Base-by-base conservation (phyloP, 2,113 vertebrate species). In the Cyprinodon tularosa region DNA sequence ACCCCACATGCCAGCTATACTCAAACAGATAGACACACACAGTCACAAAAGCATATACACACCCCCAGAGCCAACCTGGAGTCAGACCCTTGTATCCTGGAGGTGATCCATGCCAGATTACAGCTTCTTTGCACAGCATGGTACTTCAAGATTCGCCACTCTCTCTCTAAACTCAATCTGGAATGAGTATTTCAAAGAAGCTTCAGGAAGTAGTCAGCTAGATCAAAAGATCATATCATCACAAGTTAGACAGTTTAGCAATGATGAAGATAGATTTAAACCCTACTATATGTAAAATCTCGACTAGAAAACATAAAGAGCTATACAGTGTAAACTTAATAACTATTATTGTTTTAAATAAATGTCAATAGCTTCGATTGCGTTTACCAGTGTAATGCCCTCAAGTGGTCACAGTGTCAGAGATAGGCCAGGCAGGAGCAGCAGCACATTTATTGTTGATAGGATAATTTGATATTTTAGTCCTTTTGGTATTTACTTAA, bases 21-120 rank as follows among this genome's bases (percentile, higher is more conserved):
- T 63, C 59, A 68, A 73, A 77, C 38, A 45, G 14, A 66, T 37
- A 74, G 53, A 61, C 66, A 77, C 29, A 39, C 44, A 69, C 78
- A 63, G 59, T 40, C 60, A 74, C 42, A 77, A 40, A 62, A 15
- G 67, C 40, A 53, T 69, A 44, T 70, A 76, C 45, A 74, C 78
- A 77, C 68, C 73, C 77, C 47, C 60, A 42, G 76, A 86, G 82
- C 86, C 83, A 88, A 82, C 84, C 80, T 89, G 85, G 85, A 86
- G 83, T 83, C 84, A 75, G 62, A 86, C 80, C 81, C 87, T 78
- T 82, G 81, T 74, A 84, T 93, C 86, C 89, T 88, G 77, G 80
- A 86, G 81, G 66, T 85, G 76, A 57, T 40, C 67, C n/a, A 66
- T 90, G 84, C 88, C 90, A 89, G 83, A 68, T 89, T 88, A 81